These are phyloP conservation scores for Temnopleurus reevesii DNA, from an alignment of 53 echinoderm and acorn worm species.

Conservation along the genomic window DNA sequence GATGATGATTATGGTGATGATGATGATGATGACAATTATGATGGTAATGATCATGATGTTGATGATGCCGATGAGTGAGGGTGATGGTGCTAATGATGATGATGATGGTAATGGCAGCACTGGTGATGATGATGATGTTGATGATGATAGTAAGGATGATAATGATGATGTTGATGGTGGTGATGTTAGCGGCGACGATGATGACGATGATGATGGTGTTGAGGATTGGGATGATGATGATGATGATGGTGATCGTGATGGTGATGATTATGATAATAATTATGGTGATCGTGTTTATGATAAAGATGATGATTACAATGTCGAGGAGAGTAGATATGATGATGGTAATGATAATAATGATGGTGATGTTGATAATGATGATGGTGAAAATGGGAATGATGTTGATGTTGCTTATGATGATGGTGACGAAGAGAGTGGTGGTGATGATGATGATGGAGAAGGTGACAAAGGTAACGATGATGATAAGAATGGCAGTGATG, in stretches of 20 bases:
- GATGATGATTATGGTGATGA: conserved; percentile 7
- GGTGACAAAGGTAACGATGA: background rate
- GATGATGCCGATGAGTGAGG: background rate
- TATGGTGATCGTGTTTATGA: background rate
- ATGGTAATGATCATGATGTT: conserved; percentile 20
- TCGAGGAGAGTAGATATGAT: background rate
- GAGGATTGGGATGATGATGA: background rate
- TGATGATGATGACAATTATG: conserved; percentile 20
- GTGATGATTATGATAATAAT: background rate
- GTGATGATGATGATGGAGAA: background rate
- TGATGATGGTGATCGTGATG: background rate
- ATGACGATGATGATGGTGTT: conserved; percentile 5
- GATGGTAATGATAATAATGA: background rate
- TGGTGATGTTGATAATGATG: too few relatives aligned
- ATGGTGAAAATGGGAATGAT: background rate
- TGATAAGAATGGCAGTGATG: background rate
- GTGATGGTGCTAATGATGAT: background rate
- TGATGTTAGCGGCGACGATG: conserved; percentile 10
- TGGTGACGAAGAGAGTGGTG: background rate
- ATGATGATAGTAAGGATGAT: background rate
- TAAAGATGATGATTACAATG: background rate
- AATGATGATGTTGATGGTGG: conserved; percentile 1
- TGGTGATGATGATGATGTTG: background rate
- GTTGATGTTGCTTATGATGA: background rate
- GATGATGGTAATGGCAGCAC: background rate